These are phyloP conservation scores for Araneus ventricosus DNA, from an alignment of 1,140 invertebrate species.

Conservation along the genomic window DNA sequence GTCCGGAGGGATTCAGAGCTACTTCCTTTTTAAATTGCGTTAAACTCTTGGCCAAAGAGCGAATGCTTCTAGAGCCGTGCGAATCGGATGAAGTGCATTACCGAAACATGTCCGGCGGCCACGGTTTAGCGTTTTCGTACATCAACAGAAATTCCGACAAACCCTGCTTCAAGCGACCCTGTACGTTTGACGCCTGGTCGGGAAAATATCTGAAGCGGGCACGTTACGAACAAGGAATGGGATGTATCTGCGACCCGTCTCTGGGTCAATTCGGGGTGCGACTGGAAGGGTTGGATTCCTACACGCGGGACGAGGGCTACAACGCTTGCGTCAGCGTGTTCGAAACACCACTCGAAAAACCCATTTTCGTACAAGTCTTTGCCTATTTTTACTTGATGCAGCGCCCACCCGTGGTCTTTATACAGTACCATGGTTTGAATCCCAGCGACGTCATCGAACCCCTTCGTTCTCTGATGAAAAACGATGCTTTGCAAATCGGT, in stretches of 20 bases:
- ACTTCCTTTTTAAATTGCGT: background rate
- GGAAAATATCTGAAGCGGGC: background rate
- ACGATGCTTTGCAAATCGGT: background rate
- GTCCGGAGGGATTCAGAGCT: background rate
- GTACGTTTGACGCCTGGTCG: background rate
- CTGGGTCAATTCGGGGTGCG: background rate
- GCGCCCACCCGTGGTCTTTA: background rate
- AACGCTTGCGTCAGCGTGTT: background rate
- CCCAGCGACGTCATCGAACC: no score
- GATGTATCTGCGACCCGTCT: background rate
- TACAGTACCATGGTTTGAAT: background rate
- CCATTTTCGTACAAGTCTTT: background rate
- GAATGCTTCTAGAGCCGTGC: background rate
- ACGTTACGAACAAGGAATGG: background rate
- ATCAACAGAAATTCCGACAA: background rate
- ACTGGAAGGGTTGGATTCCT: background rate
- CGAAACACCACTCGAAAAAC: background rate
- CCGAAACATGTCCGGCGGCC: no score
- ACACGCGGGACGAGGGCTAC: background rate
- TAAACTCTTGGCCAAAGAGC: fast-evolving
- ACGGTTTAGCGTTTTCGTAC: no score
- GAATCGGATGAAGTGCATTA: background rate
- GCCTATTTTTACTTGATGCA: constrained; percentile 13
- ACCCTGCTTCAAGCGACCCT: constrained; percentile 19
- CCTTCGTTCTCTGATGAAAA: background rate